phyloP scores from a whole-genome alignment of 1,140 invertebrate species.

The Drosophila aff. region DNA sequence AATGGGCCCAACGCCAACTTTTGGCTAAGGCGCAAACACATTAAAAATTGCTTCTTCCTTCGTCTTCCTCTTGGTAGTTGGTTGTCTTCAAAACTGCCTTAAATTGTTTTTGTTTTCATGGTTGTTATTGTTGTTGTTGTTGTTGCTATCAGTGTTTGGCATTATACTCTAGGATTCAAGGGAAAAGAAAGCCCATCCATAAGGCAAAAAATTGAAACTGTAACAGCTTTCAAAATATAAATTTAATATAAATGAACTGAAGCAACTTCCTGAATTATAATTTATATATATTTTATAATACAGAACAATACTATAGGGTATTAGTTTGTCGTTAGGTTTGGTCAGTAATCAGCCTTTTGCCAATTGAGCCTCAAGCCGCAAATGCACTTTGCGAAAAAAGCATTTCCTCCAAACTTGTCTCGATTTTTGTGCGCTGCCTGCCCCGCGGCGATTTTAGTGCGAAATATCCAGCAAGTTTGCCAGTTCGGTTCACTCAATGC shows the following conservation, averaged over 20 bases:
- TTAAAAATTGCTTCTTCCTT: slow-evolving; percentile 72
- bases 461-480: slow-evolving; percentile 50
- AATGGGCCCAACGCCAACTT: slow-evolving; percentile 83
- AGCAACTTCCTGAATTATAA: too few species aligned
- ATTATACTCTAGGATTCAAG: slow-evolving; percentile 22
- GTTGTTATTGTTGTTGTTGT: slow-evolving; percentile 20
- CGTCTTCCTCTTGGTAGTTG: slow-evolving; percentile 9
- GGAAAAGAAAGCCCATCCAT: neutral
- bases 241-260: too few species aligned
- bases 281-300: neutral
- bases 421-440: slow-evolving; percentile 63
- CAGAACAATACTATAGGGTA: slow-evolving; percentile 4
- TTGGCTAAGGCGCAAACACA: slow-evolving; percentile 82
- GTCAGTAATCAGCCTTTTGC: neutral
- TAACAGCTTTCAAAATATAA: too few species aligned
- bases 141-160: slow-evolving; percentile 23
- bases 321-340: slow-evolving; percentile 4
- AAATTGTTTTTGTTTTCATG: slow-evolving; percentile 25
- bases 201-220: too few species aligned
- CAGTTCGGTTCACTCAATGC: neutral
- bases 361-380: slow-evolving; percentile 58
- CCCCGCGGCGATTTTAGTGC: slow-evolving; percentile 70
- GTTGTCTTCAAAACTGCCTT: slow-evolving; percentile 19
- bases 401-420: slow-evolving; percentile 80
- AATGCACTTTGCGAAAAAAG: slow-evolving; percentile 82